Evolutionary conservation across 2,888 invertebrate species (phyloP), one percentile per base, ranked within the genome.

Genomic region (Pristionchus exspectatus): DNA sequence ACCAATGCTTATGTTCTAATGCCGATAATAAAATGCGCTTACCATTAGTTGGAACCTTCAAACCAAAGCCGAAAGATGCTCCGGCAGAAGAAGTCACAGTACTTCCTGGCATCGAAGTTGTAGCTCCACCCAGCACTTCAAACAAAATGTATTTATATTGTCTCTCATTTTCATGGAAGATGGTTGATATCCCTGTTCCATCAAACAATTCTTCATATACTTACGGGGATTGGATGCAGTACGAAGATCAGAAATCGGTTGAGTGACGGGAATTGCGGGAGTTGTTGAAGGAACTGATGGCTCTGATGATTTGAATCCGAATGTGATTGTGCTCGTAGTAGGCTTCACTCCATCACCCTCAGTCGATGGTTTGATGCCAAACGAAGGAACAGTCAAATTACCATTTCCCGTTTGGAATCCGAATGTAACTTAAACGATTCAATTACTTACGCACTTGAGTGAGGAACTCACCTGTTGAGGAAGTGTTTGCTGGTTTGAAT

Each of bases 401-500:
- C 27, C 24, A 77, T 7, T 38, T 10, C 38, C 77, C 24, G 3
- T 21, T 44, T 38, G 33, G 77, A 77, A 77, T 38, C 77, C 83
- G 54, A 83, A 83, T 83, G 44, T 21, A 18, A 83, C 54, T 54
- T 27, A 18, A 54, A 83, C 24, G 24, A 63, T 63, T 18, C 30
- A 69, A 0, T 69, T n/a, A 69, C 12, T 50, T 69, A 24, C 69
- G 63, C 18, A 63, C 21, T 18, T 9, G 44, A 12, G 10, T 10
- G 44, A 50, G 44, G 44, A 50, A 38, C 33, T 56, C 24, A 59
- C 77, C 33, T 9, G 56, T 5, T 54, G 88, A 10, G 12, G 77
- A 30, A 77, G 56, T 24, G 18, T 12, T 30, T 14, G 50, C 44
- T 24, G 88, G 77, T 56, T 88, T 88, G 44, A 88, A 88, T 54